phyloP scores from a whole-genome alignment of 2,797 vertebrate genomes.

The Oreochromis mossambicus region DNA sequence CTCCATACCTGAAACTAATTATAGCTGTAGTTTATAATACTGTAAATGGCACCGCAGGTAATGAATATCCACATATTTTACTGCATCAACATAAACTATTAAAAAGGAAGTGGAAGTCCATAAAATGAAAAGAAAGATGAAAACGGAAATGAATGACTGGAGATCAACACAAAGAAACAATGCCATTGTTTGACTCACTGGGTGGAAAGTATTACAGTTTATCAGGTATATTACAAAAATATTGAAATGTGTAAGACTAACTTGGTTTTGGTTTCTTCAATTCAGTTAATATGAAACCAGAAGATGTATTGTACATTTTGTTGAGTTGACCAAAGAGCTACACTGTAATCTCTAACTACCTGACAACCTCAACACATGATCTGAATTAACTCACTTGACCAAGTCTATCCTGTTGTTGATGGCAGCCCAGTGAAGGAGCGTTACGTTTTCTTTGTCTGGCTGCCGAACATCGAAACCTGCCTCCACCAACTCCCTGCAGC shows the following conservation, averaged over 20 bases:
- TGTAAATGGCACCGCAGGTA: not conserved
- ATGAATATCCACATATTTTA: not conserved
- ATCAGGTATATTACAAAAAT: not conserved
- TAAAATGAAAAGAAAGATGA: not conserved
- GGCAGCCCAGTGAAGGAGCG: conserved; percentile 97
- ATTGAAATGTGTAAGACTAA: not conserved
- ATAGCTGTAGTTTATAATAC: not conserved
- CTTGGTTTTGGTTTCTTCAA: not conserved
- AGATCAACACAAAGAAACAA: not conserved
- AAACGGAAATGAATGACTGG: rapidly evolving
- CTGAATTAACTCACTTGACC: conserved; percentile 85
- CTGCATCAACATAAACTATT: not conserved
- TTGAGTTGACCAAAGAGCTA: not conserved
- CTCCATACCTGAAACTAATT: not conserved
- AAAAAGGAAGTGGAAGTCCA: not conserved
- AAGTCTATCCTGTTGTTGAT: conserved; percentile 99
- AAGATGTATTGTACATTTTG: not conserved
- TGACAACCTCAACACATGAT: not conserved
- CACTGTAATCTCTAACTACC: not conserved
- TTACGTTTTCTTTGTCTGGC: conserved; percentile 98
- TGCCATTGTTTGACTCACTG: not conserved
- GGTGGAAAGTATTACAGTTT: not conserved
- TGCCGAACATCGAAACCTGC: conserved; percentile 97
- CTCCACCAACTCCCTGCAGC: conserved; percentile 96
- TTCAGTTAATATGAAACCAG: not conserved